These are phyloP conservation scores for Hofmannophila pseudospretella DNA, from an alignment of 2,888 invertebrate genomes.

Conservation along the genomic window DNA sequence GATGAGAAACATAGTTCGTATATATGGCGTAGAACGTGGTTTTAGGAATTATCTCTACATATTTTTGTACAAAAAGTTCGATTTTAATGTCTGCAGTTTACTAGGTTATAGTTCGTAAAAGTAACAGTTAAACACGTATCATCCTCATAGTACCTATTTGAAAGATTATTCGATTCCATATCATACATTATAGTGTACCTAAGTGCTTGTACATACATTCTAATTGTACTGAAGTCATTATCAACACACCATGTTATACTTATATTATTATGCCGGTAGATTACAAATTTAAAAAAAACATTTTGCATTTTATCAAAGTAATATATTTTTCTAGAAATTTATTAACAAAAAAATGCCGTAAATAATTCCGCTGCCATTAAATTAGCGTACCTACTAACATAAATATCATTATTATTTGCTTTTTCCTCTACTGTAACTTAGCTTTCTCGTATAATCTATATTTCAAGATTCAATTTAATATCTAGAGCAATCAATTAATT, in stretches of 20 bases:
- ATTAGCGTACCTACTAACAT: neutral
- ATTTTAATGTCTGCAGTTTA: slow-evolving; percentile 39
- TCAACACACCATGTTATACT: slow-evolving; percentile 21
- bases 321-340: slow-evolving; percentile 60
- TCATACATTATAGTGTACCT: slow-evolving; percentile 54
- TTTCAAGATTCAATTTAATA: no score
- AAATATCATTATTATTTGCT: neutral
- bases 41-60: slow-evolving; percentile 49
- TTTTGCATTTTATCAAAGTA: slow-evolving; percentile 25
- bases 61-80: slow-evolving; percentile 60
- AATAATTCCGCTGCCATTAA: slow-evolving; percentile 21
- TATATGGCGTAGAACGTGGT: slow-evolving; percentile 28
- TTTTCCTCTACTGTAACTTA: no score
- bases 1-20: no score
- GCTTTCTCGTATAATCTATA: no score
- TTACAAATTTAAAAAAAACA: slow-evolving; percentile 35
- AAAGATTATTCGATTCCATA: slow-evolving; percentile 56
- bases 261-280: no score
- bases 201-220: slow-evolving; percentile 52
- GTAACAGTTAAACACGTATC: slow-evolving; percentile 35
- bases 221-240: slow-evolving; percentile 33
- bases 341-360: slow-evolving; percentile 34
- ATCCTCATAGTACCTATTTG: slow-evolving; percentile 48
- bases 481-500: no score
- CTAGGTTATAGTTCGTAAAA: slow-evolving; percentile 21